Evolutionary conservation across 2,113 vertebrate species (phyloP).

Genomic region (Colaptes auratus): DNA sequence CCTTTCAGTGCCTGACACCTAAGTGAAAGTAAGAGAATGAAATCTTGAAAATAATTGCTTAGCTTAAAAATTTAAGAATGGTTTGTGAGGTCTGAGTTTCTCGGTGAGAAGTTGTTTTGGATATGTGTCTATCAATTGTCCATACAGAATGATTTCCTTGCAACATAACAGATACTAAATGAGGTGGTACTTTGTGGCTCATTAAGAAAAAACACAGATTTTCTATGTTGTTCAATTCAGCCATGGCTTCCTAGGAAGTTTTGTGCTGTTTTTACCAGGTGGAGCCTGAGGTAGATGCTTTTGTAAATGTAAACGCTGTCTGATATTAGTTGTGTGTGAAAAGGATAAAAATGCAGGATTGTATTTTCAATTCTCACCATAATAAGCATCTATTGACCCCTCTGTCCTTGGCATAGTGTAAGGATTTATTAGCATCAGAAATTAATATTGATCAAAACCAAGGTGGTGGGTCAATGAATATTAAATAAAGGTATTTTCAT

Average conservation of each 20-base stretch:
- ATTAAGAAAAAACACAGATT: background rate
- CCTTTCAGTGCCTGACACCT: background rate
- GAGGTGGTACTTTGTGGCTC: background rate
- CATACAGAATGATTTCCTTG: background rate
- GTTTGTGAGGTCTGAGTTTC: background rate
- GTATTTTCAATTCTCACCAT: background rate
- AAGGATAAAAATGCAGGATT: background rate
- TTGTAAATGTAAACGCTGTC: background rate
- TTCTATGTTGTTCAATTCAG: background rate
- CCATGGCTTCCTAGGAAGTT: background rate
- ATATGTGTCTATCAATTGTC: background rate
- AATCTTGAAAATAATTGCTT: background rate
- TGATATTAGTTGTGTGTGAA: background rate
- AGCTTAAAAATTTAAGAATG: background rate
- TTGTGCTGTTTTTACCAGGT: background rate
- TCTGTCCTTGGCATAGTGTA: conserved; percentile 24
- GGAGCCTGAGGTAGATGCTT: background rate
- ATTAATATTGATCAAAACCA: conserved; percentile 57
- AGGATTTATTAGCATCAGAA: conserved; percentile 51
- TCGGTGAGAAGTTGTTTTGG: background rate
- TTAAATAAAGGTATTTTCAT: conserved; percentile 26
- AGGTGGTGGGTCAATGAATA: conserved; percentile 13
- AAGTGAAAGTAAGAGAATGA: background rate
- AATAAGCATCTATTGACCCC: conserved; percentile 30
- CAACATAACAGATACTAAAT: background rate